Evolutionary conservation across 2,113 vertebrate species (phyloP).

Genomic region (Etheostoma spectabile): DNA sequence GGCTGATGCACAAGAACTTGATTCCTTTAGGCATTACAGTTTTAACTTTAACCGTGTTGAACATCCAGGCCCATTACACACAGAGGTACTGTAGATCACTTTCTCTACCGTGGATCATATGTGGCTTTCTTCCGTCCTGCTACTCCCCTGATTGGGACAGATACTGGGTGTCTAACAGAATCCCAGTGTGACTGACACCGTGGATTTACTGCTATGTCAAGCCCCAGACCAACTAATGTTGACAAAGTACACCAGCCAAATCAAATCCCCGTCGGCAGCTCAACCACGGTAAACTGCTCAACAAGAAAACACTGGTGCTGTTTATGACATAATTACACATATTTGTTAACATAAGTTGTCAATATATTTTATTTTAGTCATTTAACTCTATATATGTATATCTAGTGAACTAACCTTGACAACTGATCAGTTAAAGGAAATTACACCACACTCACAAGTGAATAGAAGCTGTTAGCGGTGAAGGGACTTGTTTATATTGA

Average conservation of each 20-base stretch:
- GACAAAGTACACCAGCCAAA: constrained; percentile 87
- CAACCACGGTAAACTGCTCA: constrained; percentile 66
- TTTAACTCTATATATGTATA: background rate
- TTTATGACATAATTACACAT: constrained; percentile 7
- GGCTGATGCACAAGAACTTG: background rate
- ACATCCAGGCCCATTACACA: background rate
- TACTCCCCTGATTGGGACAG: constrained; percentile 69
- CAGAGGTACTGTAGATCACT: background rate
- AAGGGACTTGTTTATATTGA: background rate
- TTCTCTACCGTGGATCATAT: background rate
- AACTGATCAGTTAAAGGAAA: background rate
- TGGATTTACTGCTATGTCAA: constrained; percentile 72
- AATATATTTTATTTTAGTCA: background rate
- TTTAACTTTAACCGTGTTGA: background rate
- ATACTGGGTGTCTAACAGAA: constrained; percentile 61
- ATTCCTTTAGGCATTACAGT: background rate
- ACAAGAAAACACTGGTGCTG: constrained; percentile 2
- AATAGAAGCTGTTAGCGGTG: background rate
- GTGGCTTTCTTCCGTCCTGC: constrained; percentile 54
- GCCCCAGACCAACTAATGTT: constrained; percentile 79
- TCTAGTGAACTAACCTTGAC: background rate
- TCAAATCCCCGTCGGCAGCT: constrained; percentile 74
- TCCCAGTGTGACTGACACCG: constrained; percentile 71
- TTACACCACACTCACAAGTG: background rate
- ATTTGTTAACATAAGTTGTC: background rate